These are phyloP conservation scores for Cephus nigrinus DNA, from an alignment of 2,888 invertebrate species.

Conservation along the genomic window DNA sequence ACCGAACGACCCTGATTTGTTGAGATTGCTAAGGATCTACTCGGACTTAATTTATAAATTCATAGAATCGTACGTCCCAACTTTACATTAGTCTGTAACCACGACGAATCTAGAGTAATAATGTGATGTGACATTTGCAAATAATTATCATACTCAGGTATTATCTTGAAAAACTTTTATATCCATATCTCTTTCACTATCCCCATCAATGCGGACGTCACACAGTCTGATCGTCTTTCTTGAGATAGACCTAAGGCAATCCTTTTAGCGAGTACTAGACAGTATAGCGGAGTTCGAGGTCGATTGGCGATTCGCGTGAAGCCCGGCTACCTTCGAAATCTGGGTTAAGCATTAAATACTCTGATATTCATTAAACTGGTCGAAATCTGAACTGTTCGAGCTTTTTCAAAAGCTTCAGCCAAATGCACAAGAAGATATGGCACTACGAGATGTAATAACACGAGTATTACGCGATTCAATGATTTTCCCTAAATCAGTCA, in stretches of 20 bases:
- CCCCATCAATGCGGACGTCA: background rate
- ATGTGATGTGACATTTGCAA: background rate
- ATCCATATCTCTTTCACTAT: background rate
- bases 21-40: background rate
- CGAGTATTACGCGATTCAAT: background rate
- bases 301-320: background rate
- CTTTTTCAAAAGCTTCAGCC: background rate
- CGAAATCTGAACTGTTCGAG: background rate
- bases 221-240: background rate
- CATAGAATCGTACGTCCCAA: background rate
- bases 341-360: slow-evolving; percentile 1
- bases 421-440: background rate
- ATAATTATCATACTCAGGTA: background rate
- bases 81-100: no score
- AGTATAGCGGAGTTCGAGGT: background rate
- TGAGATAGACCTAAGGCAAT: background rate
- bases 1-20: background rate
- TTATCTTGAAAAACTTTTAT: background rate
- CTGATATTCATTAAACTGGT: background rate
- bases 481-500: background rate
- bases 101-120: background rate
- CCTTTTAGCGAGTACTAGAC: slow-evolving; percentile 1
- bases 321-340: slow-evolving; percentile 7
- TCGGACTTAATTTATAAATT: background rate
- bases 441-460: background rate